Evolutionary conservation across 2,797 vertebrate species (phyloP).

Genomic region (Sebastes elongatus): DNA sequence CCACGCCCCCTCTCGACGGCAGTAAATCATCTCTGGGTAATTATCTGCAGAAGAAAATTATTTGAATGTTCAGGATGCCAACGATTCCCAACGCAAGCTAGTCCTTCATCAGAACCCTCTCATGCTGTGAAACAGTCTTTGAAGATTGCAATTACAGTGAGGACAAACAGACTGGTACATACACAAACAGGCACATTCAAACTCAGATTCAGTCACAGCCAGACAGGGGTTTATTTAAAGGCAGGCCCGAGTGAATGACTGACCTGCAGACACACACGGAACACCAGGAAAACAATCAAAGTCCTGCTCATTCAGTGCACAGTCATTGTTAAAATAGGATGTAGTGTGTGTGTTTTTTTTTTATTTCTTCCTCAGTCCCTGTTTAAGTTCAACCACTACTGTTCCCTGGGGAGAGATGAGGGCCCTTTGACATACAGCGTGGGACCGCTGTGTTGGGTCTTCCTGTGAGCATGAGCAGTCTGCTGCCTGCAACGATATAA

Average conservation of each 20-base stretch:
- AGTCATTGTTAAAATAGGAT: not conserved
- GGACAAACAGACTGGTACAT: not conserved
- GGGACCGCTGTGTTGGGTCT: not conserved
- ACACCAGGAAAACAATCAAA: not conserved
- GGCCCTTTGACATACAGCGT: slow-evolving; percentile 25
- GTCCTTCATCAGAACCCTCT: not conserved
- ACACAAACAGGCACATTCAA: not conserved
- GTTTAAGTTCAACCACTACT: not conserved
- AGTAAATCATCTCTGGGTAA: slow-evolving; percentile 51
- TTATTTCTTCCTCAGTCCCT: not conserved
- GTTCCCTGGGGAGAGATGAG: not conserved
- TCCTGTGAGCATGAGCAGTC: slow-evolving; percentile 3
- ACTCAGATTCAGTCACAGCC: not conserved
- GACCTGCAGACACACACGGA: not conserved
- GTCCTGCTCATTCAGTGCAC: not conserved
- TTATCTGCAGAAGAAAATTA: slow-evolving; percentile 28
- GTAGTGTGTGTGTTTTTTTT: not conserved
- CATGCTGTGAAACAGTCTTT: slow-evolving; percentile 25
- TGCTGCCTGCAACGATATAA: not conserved
- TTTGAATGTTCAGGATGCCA: slow-evolving; percentile 8
- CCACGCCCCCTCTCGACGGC: slow-evolving; percentile 4
- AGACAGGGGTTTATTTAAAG: not conserved
- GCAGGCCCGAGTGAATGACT: not conserved
- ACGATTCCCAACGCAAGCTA: slow-evolving; percentile 1
- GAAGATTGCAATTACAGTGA: slow-evolving; percentile 10